Percentiles rank a stretch among this genome's conserved stretches.
phyloP scores from a whole-genome alignment of 2,888 invertebrate species.

The Cybosia mesomella region DNA sequence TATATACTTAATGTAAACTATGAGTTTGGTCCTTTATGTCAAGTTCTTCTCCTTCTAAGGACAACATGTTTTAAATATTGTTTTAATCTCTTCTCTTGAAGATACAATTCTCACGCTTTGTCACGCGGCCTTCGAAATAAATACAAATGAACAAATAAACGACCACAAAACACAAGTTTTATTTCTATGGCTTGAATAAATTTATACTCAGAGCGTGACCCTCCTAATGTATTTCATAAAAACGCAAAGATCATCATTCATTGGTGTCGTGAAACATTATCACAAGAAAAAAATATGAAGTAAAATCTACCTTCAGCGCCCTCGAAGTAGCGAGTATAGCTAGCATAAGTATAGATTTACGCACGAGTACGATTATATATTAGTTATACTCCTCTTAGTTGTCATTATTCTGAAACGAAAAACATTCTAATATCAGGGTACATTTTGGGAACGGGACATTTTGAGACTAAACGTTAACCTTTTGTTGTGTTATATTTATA shows the following conservation, averaged over 20 bases:
- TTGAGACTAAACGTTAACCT: no score
- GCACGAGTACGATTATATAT: neutral
- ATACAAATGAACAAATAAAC: neutral
- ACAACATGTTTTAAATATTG: neutral
- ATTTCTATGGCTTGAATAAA: neutral
- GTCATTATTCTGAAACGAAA: no score
- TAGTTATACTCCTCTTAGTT: neutral
- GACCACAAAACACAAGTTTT: neutral
- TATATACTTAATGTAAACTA: no score
- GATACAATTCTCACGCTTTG: neutral
- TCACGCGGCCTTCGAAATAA: neutral
- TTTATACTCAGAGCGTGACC: conserved; percentile 3
- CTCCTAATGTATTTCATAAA: conserved; percentile 3
- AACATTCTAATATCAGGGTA: no score
- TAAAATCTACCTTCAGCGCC: neutral
- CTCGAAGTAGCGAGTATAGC: neutral
- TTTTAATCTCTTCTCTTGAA: neutral
- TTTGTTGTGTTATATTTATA: neutral
- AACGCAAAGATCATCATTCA: conserved; percentile 2
- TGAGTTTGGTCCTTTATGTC: neutral
- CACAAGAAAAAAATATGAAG: neutral
- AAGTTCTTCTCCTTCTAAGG: no score
- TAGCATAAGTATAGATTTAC: neutral
- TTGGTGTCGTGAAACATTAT: neutral
- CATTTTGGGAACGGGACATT: no score